Evolutionary conservation across 2,888 invertebrate genomes (phyloP).

Genomic region (Lasioglossum calceatum): DNA sequence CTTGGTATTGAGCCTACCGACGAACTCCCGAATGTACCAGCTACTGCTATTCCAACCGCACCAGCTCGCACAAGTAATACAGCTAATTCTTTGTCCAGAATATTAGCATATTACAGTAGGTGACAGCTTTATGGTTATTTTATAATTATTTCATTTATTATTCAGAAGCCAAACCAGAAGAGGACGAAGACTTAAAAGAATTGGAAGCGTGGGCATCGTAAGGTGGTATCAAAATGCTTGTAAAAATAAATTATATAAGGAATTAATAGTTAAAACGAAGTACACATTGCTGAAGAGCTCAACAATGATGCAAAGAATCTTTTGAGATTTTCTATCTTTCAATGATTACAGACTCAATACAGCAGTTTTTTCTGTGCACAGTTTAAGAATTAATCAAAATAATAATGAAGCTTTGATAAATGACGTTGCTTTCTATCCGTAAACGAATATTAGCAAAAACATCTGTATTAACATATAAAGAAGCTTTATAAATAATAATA

Average conservation of each 20-base stretch:
- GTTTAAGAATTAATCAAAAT: constrained; percentile 35
- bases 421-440: constrained; percentile 30
- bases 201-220: constrained; percentile 91
- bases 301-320: constrained; percentile 28
- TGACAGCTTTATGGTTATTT: constrained; percentile 2
- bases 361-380: constrained; percentile 36
- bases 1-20: constrained; percentile 91
- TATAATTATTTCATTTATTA: constrained; percentile 18
- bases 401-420: constrained; percentile 26
- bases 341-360: constrained; percentile 33
- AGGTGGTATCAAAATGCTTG: constrained; percentile 71
- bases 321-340: constrained; percentile 40
- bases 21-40: constrained; percentile 91
- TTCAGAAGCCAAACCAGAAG: constrained; percentile 86
- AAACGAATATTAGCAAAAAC: neutral
- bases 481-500: constrained; percentile 23
- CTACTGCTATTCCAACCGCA: constrained; percentile 86
- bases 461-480: constrained; percentile 21
- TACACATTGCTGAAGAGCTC: constrained; percentile 36
- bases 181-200: constrained; percentile 91
- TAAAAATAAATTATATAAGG: constrained; percentile 59
- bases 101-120: constrained; percentile 52
- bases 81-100: constrained; percentile 4
- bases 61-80: constrained; percentile 83
- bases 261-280: constrained; percentile 44